Evolutionary conservation across 2,888 invertebrate species (phyloP), one percentile per base, ranked within the genome.

Genomic region (Drosophila buzzatii): DNA sequence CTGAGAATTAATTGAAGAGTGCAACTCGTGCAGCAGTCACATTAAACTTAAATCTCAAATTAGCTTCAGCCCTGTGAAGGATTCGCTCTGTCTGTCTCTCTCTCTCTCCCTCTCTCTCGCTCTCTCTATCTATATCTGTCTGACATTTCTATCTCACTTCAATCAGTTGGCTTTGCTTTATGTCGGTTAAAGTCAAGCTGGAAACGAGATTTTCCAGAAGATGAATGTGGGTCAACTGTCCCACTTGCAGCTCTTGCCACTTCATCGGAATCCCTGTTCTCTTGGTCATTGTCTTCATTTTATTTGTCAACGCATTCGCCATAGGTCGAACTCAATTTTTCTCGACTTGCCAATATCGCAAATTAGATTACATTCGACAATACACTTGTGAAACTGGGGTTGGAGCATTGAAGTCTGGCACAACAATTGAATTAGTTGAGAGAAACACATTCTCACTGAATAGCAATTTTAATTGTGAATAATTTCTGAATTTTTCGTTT

Each of bases 361-460:
- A 84, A 84, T 84, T 74, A 83, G 77, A 80, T 88, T 68, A 70
- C 62, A 33, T 37, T 82, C 58, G 59, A 45, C 44, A 14, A 33
- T 35, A 16, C 14, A n/a, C n/a, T n/a, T n/a, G n/a, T n/a, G n/a
- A n/a, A n/a, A n/a, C n/a, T n/a, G n/a, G 70, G 76, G 75, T 41
- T 56, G 52, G 7, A 12, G n/a, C 49, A 31, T 6, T 31, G n/a
- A 2, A 5, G n/a, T n/a, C 10, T 51, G 49, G 1, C 31, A 31
- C 9, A n/a, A 27, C 2, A 49, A n/a, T 7, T 9, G 23, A 12
- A 39, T 3, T 6, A 18, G 9, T 5, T 14, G 4, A 42, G n/a
- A 41, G 39, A 12, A 16, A 2, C 6, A n/a, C n/a, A 37, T 35
- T 12, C 37, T 16, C 2, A 35, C 35, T 12, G 12, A 12, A 35